Evolutionary conservation across 2,888 invertebrate species (phyloP), one percentile per base, ranked within the genome.

Genomic region (Ophioninae sp.): DNA sequence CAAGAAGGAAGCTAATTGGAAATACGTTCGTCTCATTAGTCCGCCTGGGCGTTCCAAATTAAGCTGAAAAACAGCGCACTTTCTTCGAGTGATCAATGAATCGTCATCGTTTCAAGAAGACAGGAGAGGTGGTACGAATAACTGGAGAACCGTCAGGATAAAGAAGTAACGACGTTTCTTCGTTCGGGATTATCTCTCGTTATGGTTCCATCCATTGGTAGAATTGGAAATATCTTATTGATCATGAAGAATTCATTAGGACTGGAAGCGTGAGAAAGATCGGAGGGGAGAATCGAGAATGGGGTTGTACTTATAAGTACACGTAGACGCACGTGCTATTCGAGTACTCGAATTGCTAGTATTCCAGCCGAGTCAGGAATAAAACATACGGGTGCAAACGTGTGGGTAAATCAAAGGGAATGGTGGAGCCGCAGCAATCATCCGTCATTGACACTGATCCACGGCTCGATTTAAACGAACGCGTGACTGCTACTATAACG

Each of bases 371-470:
- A 59, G 37, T 67, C 6, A 13, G 17, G 50, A 13, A 50, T 20
- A 30, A 56, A 57, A 74, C 50, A 59, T 30, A 69, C 7, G 57
- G 2, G 37, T 69, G 56, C 7, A 76, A 72, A 59, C 65, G 59
- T 75, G 62, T 68, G 67, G 23, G 41, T 6, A 20, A 20, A 57
- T 72, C 68, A 30, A 64, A 59, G 23, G 50, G 50, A 65, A 78
- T 68, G 41, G 10, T 57, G 41, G 41, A 39, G 10, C 30, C 62
- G 41, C 59, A 61, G 67, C 65, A 69, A 80, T 77, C 73, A 79
- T 76, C 78, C 85, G 87, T 88, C 88, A 88, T 88, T 89, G 89
- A 88, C 89, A 88, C 86, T 89, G 88, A 88, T 89, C 84, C 81
- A 75, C 75, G 81, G 20, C 75, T 81, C 78, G 78, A 85, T 84